Conservation (phyloP, 1,140 invertebrate species). For the Paralvinella palmiformis region DNA sequence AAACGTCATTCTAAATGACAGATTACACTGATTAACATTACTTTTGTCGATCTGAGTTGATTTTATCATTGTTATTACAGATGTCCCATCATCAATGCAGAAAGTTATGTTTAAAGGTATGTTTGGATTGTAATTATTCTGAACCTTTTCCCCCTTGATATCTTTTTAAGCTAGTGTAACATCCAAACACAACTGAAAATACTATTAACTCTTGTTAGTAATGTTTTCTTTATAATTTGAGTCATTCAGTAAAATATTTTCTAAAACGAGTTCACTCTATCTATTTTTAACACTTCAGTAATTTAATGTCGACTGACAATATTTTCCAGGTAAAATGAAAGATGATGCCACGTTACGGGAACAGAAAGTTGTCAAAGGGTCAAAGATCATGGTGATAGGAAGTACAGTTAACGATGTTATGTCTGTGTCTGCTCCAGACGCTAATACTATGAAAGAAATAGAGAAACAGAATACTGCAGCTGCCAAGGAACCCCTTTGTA, state of each 20-base stretch:
- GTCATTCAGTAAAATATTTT: background rate
- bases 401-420: conserved; percentile 85
- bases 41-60: background rate
- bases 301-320: too few relatives aligned
- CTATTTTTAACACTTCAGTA: too few relatives aligned
- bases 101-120: conserved; percentile 80
- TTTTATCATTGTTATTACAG: conserved; percentile 42
- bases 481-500: conserved; percentile 71
- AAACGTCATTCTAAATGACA: background rate
- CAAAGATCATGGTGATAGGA: conserved; percentile 88
- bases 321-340: conserved; percentile 65
- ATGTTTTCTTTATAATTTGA: background rate
- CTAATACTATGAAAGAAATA: conserved; percentile 46
- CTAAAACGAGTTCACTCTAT: background rate
- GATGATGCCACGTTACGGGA: conserved; percentile 75
- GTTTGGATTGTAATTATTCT: background rate
- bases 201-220: background rate
- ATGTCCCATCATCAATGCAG: conserved; percentile 76
- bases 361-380: conserved; percentile 72
- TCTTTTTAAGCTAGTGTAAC: background rate
- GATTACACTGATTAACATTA: background rate
- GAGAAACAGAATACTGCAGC: conserved; percentile 55
- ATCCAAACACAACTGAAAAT: background rate
- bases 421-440: conserved; percentile 62
- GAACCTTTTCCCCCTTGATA: background rate